Evolutionary conservation across 2,888 invertebrate species (phyloP).

Genomic region (Hirtodrosophila confusa): DNA sequence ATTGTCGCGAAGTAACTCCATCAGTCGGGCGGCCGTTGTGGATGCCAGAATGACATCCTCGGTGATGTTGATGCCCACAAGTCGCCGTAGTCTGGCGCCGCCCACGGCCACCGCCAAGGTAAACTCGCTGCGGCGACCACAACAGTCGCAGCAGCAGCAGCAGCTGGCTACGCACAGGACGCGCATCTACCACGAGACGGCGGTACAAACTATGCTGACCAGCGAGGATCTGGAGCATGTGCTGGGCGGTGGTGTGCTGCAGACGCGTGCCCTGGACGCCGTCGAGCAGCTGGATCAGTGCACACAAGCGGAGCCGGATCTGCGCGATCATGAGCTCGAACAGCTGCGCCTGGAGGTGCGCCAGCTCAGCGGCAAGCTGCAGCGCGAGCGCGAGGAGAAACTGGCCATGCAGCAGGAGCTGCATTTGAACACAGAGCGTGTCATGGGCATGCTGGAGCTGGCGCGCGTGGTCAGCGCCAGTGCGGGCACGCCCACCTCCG

Average conservation of each 20-base stretch:
- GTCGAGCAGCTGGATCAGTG: conserved; percentile 86
- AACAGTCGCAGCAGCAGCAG: conserved; percentile 62
- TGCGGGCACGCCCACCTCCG: conserved; percentile 84
- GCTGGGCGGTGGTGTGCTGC: conserved; percentile 86
- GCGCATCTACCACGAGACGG: conserved; percentile 92
- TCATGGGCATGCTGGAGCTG: conserved; percentile 86
- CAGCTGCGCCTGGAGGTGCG: conserved; percentile 87
- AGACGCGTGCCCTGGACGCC: conserved; percentile 81
- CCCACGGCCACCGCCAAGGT: conserved; percentile 81
- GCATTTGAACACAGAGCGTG: conserved; percentile 89
- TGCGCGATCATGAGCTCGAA: conserved; percentile 87
- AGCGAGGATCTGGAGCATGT: conserved; percentile 90
- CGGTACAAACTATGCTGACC: conserved; percentile 90
- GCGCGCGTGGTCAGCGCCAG: conserved; percentile 77
- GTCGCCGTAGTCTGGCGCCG: conserved; percentile 71
- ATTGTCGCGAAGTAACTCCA: conserved; percentile 84
- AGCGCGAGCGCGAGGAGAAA: conserved; percentile 89
- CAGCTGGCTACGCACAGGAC: conserved; percentile 85
- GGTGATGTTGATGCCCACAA: conserved; percentile 72
- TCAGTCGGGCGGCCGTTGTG: conserved; percentile 80
- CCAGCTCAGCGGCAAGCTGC: conserved; percentile 86
- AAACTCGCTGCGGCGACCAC: conserved; percentile 84
- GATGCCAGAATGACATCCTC: conserved; percentile 84
- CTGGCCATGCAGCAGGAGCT: conserved; percentile 90
- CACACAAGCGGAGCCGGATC: conserved; percentile 87